Percentiles rank a stretch among this genome's conserved stretches.
phyloP scores from a whole-genome alignment of 2,888 invertebrate species.

The Drosophila prolongata region DNA sequence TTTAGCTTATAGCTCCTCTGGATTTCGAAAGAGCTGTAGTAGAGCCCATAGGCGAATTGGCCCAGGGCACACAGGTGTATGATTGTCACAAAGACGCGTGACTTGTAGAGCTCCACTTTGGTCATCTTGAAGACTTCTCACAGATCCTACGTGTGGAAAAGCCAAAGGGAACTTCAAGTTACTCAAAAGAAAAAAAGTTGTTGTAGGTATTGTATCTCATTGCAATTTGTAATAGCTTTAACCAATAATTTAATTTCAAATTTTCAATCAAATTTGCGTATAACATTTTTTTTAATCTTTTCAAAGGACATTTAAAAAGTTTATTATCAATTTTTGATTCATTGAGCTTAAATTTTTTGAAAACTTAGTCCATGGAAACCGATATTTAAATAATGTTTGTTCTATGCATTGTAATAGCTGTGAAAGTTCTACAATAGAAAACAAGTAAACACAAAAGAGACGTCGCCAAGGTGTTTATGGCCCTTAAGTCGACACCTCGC shows the following conservation, averaged over 20 bases:
- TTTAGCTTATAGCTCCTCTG: slow-evolving; percentile 79
- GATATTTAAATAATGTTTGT: not conserved
- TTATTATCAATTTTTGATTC: too few relatives aligned
- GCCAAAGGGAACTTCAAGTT: slow-evolving; percentile 2
- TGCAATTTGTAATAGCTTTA: too few relatives aligned
- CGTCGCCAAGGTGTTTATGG: slow-evolving; percentile 25
- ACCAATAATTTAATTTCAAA: too few relatives aligned
- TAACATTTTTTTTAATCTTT: too few relatives aligned
- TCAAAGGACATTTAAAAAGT: too few relatives aligned
- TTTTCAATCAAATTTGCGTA: too few relatives aligned
- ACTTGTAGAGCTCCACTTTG: slow-evolving; percentile 84
- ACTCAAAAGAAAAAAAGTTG: not conserved
- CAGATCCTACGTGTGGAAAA: slow-evolving; percentile 7
- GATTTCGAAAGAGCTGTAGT: slow-evolving; percentile 85
- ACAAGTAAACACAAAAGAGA: not conserved
- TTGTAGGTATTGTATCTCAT: too few relatives aligned
- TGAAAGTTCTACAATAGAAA: not conserved
- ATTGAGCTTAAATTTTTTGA: too few relatives aligned
- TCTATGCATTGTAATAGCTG: not conserved
- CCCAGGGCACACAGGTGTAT: slow-evolving; percentile 83
- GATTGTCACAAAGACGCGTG: slow-evolving; percentile 82
- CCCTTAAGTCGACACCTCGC: slow-evolving; percentile 22
- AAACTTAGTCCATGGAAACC: too few relatives aligned
- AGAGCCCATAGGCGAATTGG: slow-evolving; percentile 84
- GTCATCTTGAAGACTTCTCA: slow-evolving; percentile 78